These are phyloP conservation scores for Drosophila burlai DNA, from an alignment of 1,140 invertebrate genomes.

Conservation along the genomic window DNA sequence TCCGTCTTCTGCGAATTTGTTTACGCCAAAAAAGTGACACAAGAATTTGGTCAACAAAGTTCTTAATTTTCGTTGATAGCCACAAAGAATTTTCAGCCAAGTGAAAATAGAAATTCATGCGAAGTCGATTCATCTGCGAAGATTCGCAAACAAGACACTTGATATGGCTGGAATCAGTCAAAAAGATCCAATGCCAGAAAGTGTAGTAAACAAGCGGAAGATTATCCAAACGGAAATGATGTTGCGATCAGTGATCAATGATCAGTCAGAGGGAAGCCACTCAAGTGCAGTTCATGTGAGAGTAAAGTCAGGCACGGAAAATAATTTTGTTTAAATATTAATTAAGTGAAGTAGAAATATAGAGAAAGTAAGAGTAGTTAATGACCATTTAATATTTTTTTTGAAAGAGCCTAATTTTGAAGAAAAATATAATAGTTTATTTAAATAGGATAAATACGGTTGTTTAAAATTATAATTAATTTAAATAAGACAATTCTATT, in stretches of 20 bases:
- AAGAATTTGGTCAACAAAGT: constrained; percentile 46
- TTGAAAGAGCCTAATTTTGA: background rate
- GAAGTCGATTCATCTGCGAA: constrained; percentile 14
- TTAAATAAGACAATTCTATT: no score
- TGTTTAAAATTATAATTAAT: no score
- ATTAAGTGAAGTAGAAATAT: no score
- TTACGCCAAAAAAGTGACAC: constrained; percentile 29
- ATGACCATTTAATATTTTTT: background rate
- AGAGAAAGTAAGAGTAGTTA: background rate
- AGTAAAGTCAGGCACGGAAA: background rate
- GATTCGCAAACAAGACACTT: constrained; percentile 39
- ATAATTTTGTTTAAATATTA: no score
- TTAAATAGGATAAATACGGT: background rate
- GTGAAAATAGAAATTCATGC: constrained; percentile 26
- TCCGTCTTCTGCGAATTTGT: constrained; percentile 43
- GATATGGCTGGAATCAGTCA: constrained; percentile 20
- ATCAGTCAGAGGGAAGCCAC: constrained; percentile 28
- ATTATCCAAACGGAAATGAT: constrained; percentile 40
- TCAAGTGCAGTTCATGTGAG: constrained; percentile 10
- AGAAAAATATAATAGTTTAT: background rate
- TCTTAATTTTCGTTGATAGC: constrained; percentile 33
- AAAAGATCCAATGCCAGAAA: constrained; percentile 21
- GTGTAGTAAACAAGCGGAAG: constrained; percentile 12
- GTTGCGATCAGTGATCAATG: constrained; percentile 48
- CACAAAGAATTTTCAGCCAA: background rate